Evolutionary conservation across 2,888 invertebrate genomes (phyloP), one percentile per base, ranked within the genome.

Genomic region (Drosophila infuscata): DNA sequence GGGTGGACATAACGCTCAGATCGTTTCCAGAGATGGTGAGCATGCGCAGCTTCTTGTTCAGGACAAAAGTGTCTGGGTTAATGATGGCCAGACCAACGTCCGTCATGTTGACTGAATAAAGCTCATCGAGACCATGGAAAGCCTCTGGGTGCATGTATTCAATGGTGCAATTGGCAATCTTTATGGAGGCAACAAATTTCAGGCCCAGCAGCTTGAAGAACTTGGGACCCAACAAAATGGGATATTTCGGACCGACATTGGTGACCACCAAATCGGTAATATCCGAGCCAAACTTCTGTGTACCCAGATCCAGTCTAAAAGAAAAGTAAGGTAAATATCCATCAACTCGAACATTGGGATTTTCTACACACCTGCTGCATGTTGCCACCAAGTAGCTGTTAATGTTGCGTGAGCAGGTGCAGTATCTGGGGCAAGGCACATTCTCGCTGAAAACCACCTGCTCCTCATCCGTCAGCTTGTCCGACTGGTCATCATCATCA

Each of bases 121-220:
- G 93, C 75, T 95, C 95, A 29, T 94, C 94, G 60, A 96, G 93
- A 6, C 95, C 95, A 73, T 95, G 94, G 94, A 97, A 97, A 0
- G 96, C 96, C 56, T 94, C 95, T 29, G 95, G 94, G 81, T 95
- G 95, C 78, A 97, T 94, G 65, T 94, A 94, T 53, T 94, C 93
- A 85, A 97, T 95, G 12, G 95, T 95, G 71, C 96, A 96, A 91
- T 96, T 95, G 60, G 95, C 94, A 81, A 96, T 96, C 88, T 95
- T 95, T 20, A 96, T 94, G 4, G 96, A 95, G 32, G 95, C 95
- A 43, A 96, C 94, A 82, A 95, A 94, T 82, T 95, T 94, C 33
- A 96, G 94, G 52, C 96, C 95, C 69, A 95, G 93, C 77, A 94
- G 94, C 75, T 94, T 93, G 91, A 96, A 96, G 82, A 95, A 94